Evolutionary conservation across 2,888 invertebrate species (phyloP), one percentile per base, ranked within the genome.

Genomic region (Furcula furcula): DNA sequence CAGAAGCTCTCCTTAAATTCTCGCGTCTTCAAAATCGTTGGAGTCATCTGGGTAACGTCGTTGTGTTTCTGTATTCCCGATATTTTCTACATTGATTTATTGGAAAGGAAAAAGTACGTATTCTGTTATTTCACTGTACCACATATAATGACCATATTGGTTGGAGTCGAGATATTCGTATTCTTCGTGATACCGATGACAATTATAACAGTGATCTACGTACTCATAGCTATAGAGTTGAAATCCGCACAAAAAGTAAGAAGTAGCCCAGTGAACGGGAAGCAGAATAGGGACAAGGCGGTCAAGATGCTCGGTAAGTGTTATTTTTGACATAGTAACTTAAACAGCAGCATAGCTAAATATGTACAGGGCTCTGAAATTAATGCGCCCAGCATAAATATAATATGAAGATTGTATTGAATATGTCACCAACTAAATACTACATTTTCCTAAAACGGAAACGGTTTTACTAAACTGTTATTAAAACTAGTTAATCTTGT

Each of bases 161-260:
- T 85, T 2, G 76, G 83, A 1, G 61, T 91, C 6, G 93, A 94
- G 63, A 91, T 93, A n/a, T 92, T 95, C 46, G 92, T 96, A 31
- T 94, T 97, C 74, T 97, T 96, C 70, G 90, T 94, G 3, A 90
- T 94, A 12, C 97, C 97, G 0, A 95, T 97, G 94, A 93, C 93
- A 1, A 87, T 95, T 9, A 95, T 97, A 62, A 92, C 92, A 23
- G 93, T 95, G 9, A 81, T 97, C 21, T 97, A 97, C 66, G 84
- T 93, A n/a, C 79, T 94, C 50, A 94, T 95, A 55, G 94, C 93
- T 1, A 70, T 94, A 10, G 93, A 93, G 60, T 76, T 95, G 34
- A 91, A 92, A 46, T 88, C 91, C 7, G 90, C 92, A 7, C 82
- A 91, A 51, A 88, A 89, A 18, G 71, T 90, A 16, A 90, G 90